These are phyloP conservation scores for Epizoanthus ramosus DNA, from an alignment of 92 coral and sea anemone species.

Conservation along the genomic window DNA sequence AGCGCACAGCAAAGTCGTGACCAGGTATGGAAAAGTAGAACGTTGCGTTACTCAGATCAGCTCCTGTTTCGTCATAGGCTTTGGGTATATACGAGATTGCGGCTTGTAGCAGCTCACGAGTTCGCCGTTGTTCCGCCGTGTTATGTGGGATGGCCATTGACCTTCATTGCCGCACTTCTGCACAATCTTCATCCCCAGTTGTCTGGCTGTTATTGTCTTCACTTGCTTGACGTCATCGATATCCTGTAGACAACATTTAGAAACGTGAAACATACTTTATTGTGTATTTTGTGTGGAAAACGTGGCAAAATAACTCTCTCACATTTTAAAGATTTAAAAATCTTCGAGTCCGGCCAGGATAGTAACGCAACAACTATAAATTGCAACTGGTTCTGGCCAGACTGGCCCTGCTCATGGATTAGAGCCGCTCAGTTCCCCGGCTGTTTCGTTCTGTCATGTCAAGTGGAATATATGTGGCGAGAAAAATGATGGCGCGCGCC, in stretches of 20 bases:
- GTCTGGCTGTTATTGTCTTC: conserved; percentile 13
- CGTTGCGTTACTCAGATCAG: conserved; percentile 30
- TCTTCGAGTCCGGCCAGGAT: too few relatives aligned
- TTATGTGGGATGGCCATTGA: conserved; percentile 27
- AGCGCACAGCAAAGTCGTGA: conserved; percentile 19
- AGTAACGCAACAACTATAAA: too few relatives aligned
- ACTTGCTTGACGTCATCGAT: conserved; percentile 28
- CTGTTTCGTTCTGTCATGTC: too few relatives aligned
- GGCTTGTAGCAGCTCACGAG: conserved; percentile 20
- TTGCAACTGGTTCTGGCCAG: too few relatives aligned
- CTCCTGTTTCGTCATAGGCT: conserved; percentile 18
- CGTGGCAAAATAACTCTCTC: too few relatives aligned
- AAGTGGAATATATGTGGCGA: too few relatives aligned
- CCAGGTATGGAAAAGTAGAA: conserved; percentile 34
- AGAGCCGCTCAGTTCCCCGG: too few relatives aligned
- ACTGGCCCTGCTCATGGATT: too few relatives aligned
- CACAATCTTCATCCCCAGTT: conserved; percentile 5
- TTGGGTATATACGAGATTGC: conserved; percentile 27
- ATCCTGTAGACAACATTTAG: neutral
- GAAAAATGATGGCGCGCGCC: too few relatives aligned
- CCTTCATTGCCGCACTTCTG: conserved; percentile 27
- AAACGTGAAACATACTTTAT: too few relatives aligned
- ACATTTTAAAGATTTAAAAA: too few relatives aligned
- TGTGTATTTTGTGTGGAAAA: too few relatives aligned
- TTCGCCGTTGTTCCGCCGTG: conserved; percentile 15